These are phyloP conservation scores for Recurvirostra avosetta DNA, from an alignment of 2,113 vertebrate genomes.

Conservation along the genomic window DNA sequence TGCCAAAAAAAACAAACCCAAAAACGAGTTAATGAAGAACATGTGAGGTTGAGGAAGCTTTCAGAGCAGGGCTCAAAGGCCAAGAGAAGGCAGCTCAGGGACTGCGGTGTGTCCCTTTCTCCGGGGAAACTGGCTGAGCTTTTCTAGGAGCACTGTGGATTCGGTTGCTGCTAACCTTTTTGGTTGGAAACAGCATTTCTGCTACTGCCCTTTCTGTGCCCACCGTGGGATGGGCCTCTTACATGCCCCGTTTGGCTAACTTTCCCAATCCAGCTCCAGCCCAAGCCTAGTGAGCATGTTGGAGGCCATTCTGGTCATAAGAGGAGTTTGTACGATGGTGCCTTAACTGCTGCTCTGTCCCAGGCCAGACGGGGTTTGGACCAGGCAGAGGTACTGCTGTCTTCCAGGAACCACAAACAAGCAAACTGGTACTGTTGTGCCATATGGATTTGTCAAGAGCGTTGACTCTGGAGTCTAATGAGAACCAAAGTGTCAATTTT, in stretches of 20 bases:
- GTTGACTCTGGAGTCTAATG: neutral
- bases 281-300: neutral
- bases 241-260: neutral
- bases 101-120: rapidly evolving
- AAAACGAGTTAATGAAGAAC: neutral
- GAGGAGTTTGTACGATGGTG: neutral
- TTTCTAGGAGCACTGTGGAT: neutral
- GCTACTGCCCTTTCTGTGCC: neutral
- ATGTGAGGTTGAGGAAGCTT: neutral
- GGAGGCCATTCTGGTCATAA: rapidly evolving
- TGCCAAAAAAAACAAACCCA: neutral
- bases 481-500: neutral
- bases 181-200: neutral
- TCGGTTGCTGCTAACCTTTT: neutral
- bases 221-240: neutral
- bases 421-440: neutral
- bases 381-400: neutral
- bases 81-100: neutral
- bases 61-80: neutral
- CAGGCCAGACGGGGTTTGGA: neutral
- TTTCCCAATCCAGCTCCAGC: neutral
- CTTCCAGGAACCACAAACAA: neutral
- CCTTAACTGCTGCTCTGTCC: neutral
- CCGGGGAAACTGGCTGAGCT: neutral
- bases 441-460: neutral